Base-by-base conservation (phyloP, 2,797 vertebrate species). In the Pseudochromis fuscus region DNA sequence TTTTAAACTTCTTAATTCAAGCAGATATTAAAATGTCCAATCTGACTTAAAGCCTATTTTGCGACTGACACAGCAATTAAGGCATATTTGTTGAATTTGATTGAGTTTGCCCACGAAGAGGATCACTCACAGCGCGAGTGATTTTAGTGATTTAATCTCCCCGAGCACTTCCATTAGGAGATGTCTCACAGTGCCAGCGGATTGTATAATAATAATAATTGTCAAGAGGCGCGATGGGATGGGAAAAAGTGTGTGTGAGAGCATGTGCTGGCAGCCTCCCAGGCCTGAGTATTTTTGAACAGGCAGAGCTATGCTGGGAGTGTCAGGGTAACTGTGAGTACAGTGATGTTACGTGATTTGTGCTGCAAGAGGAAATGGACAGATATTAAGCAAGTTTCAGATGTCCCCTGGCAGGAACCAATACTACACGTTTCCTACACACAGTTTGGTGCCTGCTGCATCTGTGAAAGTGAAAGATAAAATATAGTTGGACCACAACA, bases 31-130 rank as follows among this genome's bases (percentile, higher is more conserved):
- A 90, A 85, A 82, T 3, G 61, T 85, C 84, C 48, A 37, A 72
- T 83, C 66, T 67, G 76, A 84, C 77, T 75, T 66, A 49, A 80
- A 88, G 67, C 72, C 48, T 25, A 18, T 82, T 76, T 85, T 83
- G 46, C 76, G 57, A 86, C 38, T 82, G 89, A 81, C 85, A 80
- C 77, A 68, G 75, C 74, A 88, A 87, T 91, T 86, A 90, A 52
- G 53, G 55, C 72, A 61, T 66, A 73, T 90, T 89, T 87, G 83
- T 72, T 88, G 67, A 71, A 67, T 83, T 68, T 85, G 75, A 86
- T 79, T 62, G 86, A 82, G 81, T 84, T 72, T 75, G 61, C 62
- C 58, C 60, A 70, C n/a, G 46, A 72, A 83, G 77, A 77, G 66
- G 76, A 80, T 88, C 68, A 44, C 50, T 83, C 19, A 21, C 27